These are phyloP conservation scores for Takifugu rubripes DNA, from an alignment of 2,797 vertebrate genomes.

Conservation along the genomic window DNA sequence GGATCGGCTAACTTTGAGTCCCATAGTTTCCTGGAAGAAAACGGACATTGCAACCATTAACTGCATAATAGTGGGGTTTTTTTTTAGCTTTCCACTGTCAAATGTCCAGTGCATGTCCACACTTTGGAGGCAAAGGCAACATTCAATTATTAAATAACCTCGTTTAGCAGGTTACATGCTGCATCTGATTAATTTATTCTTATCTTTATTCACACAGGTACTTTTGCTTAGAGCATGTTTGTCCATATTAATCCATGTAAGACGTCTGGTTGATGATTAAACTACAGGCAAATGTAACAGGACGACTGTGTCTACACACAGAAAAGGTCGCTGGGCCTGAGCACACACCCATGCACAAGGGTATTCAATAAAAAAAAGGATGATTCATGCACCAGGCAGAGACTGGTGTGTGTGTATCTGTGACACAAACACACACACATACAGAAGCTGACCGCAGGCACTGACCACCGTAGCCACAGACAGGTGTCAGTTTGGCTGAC, in stretches of 20 bases:
- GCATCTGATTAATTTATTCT: constrained; percentile 12
- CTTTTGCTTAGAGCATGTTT: constrained; percentile 51
- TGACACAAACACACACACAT: constrained; percentile 29
- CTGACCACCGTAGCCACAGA: constrained; percentile 52
- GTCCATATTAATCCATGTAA: constrained; percentile 40
- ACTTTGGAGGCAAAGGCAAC: too few species aligned
- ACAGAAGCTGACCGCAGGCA: constrained; percentile 42
- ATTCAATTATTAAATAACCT: too few species aligned
- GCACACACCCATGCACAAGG: constrained; percentile 13
- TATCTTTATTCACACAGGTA: constrained; percentile 33
- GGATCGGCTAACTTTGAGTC: constrained; percentile 86
- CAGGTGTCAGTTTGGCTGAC: constrained; percentile 58
- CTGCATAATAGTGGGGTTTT: neutral
- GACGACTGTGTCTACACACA: constrained; percentile 38
- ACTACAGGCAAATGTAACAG: constrained; percentile 28
- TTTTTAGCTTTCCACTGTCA: constrained; percentile 16
- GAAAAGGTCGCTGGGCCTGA: constrained; percentile 14
- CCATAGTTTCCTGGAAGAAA: constrained; percentile 87
- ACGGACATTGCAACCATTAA: constrained; percentile 6
- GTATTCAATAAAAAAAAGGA: constrained; percentile 45
- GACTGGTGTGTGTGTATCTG: constrained; percentile 39
- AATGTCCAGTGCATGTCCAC: constrained; percentile 13
- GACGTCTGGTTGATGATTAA: constrained; percentile 36
- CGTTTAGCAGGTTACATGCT: constrained; percentile 1
- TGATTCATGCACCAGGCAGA: constrained; percentile 51